These are phyloP conservation scores for Callyntrura guangdongensis DNA, from an alignment of 2,888 invertebrate species.

Conservation along the genomic window DNA sequence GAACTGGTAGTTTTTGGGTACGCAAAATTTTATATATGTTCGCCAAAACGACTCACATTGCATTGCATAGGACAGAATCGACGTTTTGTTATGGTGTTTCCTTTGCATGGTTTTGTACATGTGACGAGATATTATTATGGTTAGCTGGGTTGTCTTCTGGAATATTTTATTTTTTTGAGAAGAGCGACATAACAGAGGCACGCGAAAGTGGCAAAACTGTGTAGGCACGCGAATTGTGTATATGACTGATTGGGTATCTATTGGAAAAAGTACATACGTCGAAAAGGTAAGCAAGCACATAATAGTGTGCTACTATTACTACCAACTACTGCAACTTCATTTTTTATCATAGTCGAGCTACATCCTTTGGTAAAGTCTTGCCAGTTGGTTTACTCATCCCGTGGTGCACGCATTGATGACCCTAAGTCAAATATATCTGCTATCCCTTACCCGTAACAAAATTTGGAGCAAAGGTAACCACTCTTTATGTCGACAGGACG, in stretches of 20 bases:
- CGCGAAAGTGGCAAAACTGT: no score
- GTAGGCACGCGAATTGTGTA: background rate
- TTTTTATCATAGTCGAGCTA: background rate
- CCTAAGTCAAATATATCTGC: background rate
- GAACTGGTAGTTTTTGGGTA: conserved; percentile 36
- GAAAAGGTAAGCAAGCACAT: background rate
- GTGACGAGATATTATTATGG: background rate
- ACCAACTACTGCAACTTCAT: background rate
- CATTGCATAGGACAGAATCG: no score
- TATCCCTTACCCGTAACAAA: background rate
- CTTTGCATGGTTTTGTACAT: background rate
- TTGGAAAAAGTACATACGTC: conserved; percentile 39
- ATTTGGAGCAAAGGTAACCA: conserved; percentile 33
- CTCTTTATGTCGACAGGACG: background rate
- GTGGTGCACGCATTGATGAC: conserved; percentile 49
- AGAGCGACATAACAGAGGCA: conserved; percentile 9
- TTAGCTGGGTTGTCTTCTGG: conserved; percentile 24
- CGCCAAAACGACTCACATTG: background rate
- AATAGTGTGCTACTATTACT: background rate
- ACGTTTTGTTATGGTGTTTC: no score
- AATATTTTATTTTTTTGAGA: conserved; percentile 32
- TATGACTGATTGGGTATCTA: conserved; percentile 54
- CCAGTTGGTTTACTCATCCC: conserved; percentile 59
- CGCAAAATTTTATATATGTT: conserved; percentile 15
- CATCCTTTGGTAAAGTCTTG: background rate